phyloP scores from a whole-genome alignment of 2,888 invertebrate species.

The Trachelus stipa region DNA sequence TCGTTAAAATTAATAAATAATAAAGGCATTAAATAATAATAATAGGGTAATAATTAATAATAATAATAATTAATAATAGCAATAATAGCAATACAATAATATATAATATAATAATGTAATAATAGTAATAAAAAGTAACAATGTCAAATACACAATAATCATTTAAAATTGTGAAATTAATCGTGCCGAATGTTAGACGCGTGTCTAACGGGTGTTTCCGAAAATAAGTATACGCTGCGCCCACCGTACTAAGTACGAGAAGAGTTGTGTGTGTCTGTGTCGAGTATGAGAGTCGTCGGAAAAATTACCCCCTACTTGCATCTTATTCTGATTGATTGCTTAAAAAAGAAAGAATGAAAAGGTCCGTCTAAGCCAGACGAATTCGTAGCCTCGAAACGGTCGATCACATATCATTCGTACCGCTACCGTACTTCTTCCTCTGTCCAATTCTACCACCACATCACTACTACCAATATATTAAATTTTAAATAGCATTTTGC shows the following conservation, averaged over 20 bases:
- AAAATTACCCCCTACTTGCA: background rate
- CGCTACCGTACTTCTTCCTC: background rate
- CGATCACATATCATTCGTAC: background rate
- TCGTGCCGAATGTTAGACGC: conserved; percentile 31
- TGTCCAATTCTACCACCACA: conserved; percentile 35
- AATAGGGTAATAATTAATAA: conserved; percentile 23
- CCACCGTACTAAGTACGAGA: background rate
- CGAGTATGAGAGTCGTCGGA: background rate
- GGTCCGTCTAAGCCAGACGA: background rate
- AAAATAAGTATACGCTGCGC: conserved; percentile 1
- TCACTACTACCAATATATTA: conserved; percentile 42
- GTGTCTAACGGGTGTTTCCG: background rate
- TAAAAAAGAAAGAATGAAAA: background rate
- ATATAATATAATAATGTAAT: conserved; percentile 38
- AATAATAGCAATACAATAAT: conserved; percentile 28
- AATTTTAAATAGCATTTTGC: conserved; percentile 42
- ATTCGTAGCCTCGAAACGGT: conserved; percentile 6
- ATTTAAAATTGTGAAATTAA: conserved; percentile 33
- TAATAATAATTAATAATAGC: conserved; percentile 31
- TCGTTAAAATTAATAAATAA: conserved; percentile 64
- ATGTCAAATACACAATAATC: conserved; percentile 44
- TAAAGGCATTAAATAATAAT: conserved; percentile 61
- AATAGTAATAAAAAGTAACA: conserved; percentile 49
- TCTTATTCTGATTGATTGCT: background rate
- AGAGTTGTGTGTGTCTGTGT: background rate